Evolutionary conservation across 2,888 invertebrate species (phyloP).

Genomic region (Andrena chrysosceles): DNA sequence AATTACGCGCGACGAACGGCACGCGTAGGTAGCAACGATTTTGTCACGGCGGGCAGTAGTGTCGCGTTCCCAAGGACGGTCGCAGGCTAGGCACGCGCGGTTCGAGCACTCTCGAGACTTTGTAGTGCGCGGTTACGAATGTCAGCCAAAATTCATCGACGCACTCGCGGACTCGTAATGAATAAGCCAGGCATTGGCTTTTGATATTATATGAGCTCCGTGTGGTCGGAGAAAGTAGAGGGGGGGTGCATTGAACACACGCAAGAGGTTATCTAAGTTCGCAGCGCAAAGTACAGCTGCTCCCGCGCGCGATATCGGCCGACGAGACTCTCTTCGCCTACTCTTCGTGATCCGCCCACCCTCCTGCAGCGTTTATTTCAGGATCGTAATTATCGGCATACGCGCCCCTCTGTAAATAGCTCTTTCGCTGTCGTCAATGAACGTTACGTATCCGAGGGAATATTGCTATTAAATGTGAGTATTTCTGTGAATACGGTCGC

Average conservation of each 20-base stretch:
- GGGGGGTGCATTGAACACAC: constrained; percentile 49
- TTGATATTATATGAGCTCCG: constrained; percentile 70
- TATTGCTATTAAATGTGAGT: too few species aligned
- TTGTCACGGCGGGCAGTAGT: neutral
- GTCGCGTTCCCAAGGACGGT: neutral
- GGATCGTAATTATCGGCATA: constrained; percentile 39
- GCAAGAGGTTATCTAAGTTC: constrained; percentile 82
- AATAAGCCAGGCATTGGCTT: constrained; percentile 46
- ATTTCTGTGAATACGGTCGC: too few species aligned
- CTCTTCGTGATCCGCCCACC: constrained; percentile 13
- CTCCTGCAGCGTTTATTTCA: constrained; percentile 39
- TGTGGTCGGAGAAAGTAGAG: constrained; percentile 47
- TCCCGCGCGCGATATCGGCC: constrained; percentile 75
- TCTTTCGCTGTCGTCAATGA: neutral
- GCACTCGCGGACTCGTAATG: constrained; percentile 45
- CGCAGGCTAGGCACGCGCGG: neutral
- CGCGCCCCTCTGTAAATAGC: constrained; percentile 1
- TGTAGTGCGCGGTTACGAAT: neutral
- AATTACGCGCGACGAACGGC: constrained; percentile 62
- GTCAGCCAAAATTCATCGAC: constrained; percentile 1
- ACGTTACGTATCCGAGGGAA: too few species aligned
- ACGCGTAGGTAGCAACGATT: constrained; percentile 10
- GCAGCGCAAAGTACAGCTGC: constrained; percentile 83
- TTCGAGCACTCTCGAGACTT: constrained; percentile 5
- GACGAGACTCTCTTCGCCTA: constrained; percentile 30